Base-by-base conservation (phyloP, 1,140 invertebrate species). In the Camponotus pennsylvanicus region DNA sequence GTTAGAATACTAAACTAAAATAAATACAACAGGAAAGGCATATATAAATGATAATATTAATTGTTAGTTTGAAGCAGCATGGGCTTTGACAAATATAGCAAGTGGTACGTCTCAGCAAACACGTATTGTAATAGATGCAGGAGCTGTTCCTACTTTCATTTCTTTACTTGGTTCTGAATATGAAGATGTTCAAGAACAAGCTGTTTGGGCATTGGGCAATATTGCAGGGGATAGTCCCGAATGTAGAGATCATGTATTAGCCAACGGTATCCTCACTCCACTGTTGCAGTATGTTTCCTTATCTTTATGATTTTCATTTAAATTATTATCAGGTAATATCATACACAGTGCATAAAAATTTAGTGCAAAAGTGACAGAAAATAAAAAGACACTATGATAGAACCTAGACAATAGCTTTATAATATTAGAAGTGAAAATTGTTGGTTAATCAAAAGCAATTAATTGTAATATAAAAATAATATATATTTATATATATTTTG, bases 81-180 rank as follows among this genome's bases (percentile, higher is more conserved):
- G 99, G 99, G 98, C 98, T 67, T 94, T 99, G 86, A 99, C 99
- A 71, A 99, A 99, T 95, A 99, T 99, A 91, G 99, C 99, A 3
- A 99, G 98, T 3, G 99, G 99, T n/a, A 99, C 98, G 32, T 99
- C 98, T 21, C 96, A 97, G 82, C 99, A 99, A 95, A 99, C 99
- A 3, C 96, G 97, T 79, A 97, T 98, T 91, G 99, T 99, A 0
- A 98, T 99, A 90, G 98, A 99, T 90, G 98, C 98, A 52, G 98
- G 98, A 64, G 99, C 98, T 40, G 98, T 99, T 63, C 98, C 98
- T 21, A 97, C 98, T 90, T 99, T 99, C 93, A 98, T 99, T 89
- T 95, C 96, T 42, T 96, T 99, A 42, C 95, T 99, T 34, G 95
- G 95, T 49, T 97, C 97, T 84, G 96, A 97, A n/a, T 97, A 97